Evolutionary conservation across 2,113 vertebrate genomes (phyloP).

Genomic region (Poicephalus gulielmi): DNA sequence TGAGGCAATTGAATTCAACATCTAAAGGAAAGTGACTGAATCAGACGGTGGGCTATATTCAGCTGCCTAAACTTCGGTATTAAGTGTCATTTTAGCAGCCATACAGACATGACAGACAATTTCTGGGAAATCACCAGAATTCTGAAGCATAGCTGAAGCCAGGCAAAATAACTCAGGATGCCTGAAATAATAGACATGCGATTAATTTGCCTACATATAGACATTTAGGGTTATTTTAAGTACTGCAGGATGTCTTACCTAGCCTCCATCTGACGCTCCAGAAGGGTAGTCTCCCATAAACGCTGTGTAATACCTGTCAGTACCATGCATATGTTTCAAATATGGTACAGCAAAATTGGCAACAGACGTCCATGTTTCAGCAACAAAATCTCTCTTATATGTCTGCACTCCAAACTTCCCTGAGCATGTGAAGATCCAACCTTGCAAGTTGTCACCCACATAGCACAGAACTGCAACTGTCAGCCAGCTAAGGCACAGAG

Average conservation of each 20-base stretch:
- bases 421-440: background rate
- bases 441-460: background rate
- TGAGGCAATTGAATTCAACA: background rate
- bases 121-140: background rate
- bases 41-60: background rate
- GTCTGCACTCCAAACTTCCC: background rate
- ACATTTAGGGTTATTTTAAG: background rate
- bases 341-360: background rate
- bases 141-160: background rate
- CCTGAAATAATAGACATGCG: background rate
- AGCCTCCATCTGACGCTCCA: constrained; percentile 17
- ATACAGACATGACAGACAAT: background rate
- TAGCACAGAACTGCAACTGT: background rate
- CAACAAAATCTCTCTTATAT: background rate
- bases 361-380: background rate
- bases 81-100: background rate
- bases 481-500: background rate
- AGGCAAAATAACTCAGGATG: background rate
- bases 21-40: background rate
- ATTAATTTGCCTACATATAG: background rate
- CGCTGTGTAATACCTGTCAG: background rate
- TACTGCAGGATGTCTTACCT: background rate
- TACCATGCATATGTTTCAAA: background rate
- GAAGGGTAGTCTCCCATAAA: background rate
- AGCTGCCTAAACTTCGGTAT: background rate